phyloP scores from a whole-genome alignment of 2,113 vertebrate genomes.

The Rallus limicola region DNA sequence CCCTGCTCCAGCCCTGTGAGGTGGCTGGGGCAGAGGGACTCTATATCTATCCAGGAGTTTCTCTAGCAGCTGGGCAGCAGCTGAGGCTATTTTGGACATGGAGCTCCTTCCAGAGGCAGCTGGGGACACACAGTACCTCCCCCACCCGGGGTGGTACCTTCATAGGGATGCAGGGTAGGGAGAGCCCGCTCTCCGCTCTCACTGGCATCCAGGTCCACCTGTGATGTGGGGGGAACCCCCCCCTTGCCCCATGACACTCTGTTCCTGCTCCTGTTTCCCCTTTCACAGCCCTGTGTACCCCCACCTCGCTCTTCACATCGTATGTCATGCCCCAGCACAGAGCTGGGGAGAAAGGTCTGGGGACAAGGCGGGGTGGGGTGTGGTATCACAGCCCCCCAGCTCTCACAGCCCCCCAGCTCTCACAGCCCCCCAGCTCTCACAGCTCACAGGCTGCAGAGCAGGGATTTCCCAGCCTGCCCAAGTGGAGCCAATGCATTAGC shows the following conservation, averaged over 20 bases:
- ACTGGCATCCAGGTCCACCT: not conserved
- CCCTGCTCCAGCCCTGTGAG: not conserved
- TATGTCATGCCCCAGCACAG: fast-evolving
- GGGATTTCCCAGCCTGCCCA: not conserved
- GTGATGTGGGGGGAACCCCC: not conserved
- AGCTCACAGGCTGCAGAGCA: not conserved
- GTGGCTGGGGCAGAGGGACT: not conserved
- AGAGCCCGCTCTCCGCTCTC: not conserved
- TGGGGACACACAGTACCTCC: not conserved
- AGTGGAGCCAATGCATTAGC: not conserved
- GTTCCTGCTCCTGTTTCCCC: not conserved
- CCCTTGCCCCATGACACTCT: not conserved
- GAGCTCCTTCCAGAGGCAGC: not conserved
- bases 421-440: not conserved
- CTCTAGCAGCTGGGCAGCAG: not conserved
- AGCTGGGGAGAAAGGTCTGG: not conserved
- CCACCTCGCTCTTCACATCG: fast-evolving
- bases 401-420: no score
- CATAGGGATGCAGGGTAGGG: not conserved
- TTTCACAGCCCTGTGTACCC: fast-evolving
- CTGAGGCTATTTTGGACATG: not conserved
- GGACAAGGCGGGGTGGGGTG: not conserved
- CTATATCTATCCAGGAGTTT: not conserved
- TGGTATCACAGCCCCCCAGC: not conserved
- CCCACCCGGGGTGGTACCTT: fast-evolving